Evolutionary conservation across 1,140 invertebrate species (phyloP), one percentile per base, ranked within the genome.

Genomic region (Anastatus disparis): DNA sequence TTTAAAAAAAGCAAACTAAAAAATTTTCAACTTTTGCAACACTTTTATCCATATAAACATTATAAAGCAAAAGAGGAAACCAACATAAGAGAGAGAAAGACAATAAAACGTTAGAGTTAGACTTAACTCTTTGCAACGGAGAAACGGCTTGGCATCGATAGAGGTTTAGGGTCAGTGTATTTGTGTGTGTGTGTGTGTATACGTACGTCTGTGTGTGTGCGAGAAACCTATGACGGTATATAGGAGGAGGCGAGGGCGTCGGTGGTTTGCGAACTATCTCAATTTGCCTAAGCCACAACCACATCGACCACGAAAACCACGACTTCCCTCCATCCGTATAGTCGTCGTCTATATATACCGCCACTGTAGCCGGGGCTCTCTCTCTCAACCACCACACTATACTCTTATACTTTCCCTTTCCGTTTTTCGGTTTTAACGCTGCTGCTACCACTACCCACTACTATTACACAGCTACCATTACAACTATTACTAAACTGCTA

Each of bases 241-340:
- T n/a, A 48, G 68, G 63, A 48, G 31, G 56, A 35, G n/a, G 20
- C 3, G 31, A 31, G 67, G 46, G 50, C 35, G 55, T 63, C 68
- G 42, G 84, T 77, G 84, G 83, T 86, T 84, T 81, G 77, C 83
- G 82, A 86, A 86, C 84, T 86, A 86, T 86, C 84, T 86, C 84
- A 86, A 86, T 86, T 86, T 86, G 83, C 83, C 79, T 80, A 82
- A 80, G 77, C 83, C 83, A 77, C 83, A 85, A 81, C 82, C 82
- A 76, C 82, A 79, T 76, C 77, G 79, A 84, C 83, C 83, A 73
- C 79, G 77, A 80, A n/a, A 84, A 85, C 84, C 84, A 71, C 84
- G 81, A 83, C 82, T 84, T 81, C 81, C 76, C 74, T 75, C 78
- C n/a, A 71, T 72, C 74, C 74, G 38, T 35, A 15, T 27, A 15